phyloP scores from a whole-genome alignment of 1,140 invertebrate genomes.

The Agraylea sexmaculata region DNA sequence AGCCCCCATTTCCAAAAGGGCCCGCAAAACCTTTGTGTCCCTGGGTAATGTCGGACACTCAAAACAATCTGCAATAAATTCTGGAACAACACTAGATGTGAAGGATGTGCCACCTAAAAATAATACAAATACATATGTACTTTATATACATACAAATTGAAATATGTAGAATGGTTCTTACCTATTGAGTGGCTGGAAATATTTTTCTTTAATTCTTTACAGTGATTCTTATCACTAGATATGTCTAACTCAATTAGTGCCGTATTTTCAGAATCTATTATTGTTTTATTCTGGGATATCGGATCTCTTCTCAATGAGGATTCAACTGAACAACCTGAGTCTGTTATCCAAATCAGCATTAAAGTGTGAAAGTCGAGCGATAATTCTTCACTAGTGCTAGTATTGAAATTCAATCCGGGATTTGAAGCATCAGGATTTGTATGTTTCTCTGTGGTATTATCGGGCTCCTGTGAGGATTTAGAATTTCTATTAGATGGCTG shows the following conservation, averaged over 20 bases:
- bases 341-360: slow-evolving; percentile 53
- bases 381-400: too few relatives aligned
- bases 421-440: too few relatives aligned
- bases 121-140: slow-evolving; percentile 1
- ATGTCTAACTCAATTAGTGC: not conserved
- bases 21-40: slow-evolving; percentile 29
- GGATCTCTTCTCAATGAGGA: slow-evolving; percentile 44
- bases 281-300: slow-evolving; percentile 13
- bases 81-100: slow-evolving; percentile 23
- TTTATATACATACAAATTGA: not conserved
- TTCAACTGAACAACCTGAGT: slow-evolving; percentile 51
- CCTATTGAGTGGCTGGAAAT: slow-evolving; percentile 9
- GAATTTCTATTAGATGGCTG: slow-evolving; percentile 7
- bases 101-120: slow-evolving; percentile 1
- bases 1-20: slow-evolving; percentile 30
- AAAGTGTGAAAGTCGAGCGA: slow-evolving; percentile 49
- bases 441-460: slow-evolving; percentile 5
- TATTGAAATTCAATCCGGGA: too few relatives aligned
- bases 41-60: slow-evolving; percentile 25
- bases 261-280: not conserved
- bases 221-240: not conserved
- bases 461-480: slow-evolving; percentile 1
- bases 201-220: not conserved
- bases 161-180: not conserved
- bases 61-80: slow-evolving; percentile 27